phyloP scores from a whole-genome alignment of 92 coral and sea anemone genomes.

The Umimayanthus kanabou region DNA sequence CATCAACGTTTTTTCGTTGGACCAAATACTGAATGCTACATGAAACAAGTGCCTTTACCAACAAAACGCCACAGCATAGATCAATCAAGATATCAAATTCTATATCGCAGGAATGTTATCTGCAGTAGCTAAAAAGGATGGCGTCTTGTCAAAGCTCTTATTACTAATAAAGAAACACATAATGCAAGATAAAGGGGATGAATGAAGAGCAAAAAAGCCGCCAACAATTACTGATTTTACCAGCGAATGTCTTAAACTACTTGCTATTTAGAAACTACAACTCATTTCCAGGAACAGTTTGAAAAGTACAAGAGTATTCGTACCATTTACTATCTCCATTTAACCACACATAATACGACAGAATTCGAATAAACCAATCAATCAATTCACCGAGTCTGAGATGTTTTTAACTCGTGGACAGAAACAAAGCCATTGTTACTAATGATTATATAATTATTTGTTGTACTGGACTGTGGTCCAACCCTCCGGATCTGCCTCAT shows the following conservation, averaged over 20 bases:
- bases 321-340: background rate
- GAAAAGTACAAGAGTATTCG: background rate
- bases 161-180: too few species aligned
- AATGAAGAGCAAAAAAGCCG: too few species aligned
- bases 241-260: too few species aligned
- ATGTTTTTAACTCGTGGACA: too few species aligned
- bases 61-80: too few species aligned
- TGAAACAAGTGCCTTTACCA: too few species aligned
- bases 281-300: background rate
- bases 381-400: background rate
- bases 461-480: conserved; percentile 42
- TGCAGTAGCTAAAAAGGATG: background rate
- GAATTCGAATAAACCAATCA: background rate
- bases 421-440: background rate
- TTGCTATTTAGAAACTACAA: background rate
- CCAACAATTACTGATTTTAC: too few species aligned
- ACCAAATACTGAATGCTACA: too few species aligned
- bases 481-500: conserved; percentile 31
- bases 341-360: background rate
- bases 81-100: too few species aligned
- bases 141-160: background rate
- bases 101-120: background rate
- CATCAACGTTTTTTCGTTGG: too few species aligned
- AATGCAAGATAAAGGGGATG: too few species aligned
- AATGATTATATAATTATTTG: background rate